phyloP scores from a whole-genome alignment of 30 jellyfish, hydroid and myxozoan species.

The Catostylus mosaicus region DNA sequence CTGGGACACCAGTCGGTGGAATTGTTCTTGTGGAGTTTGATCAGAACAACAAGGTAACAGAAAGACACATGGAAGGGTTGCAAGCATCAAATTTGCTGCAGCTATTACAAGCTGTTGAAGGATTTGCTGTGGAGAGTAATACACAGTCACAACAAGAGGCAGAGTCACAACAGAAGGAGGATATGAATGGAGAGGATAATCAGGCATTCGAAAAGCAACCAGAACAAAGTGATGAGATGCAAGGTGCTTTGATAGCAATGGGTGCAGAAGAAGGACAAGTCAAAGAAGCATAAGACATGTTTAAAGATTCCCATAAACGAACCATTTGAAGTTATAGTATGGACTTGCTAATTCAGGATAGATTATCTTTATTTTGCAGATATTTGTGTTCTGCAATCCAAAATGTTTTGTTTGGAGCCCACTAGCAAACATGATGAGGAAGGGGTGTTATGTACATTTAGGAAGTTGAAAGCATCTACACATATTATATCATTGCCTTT shows the following conservation, averaged over 20 bases:
- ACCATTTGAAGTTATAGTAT: too few relatives aligned
- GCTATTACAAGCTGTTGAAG: conserved; percentile 66
- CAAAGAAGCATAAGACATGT: not conserved
- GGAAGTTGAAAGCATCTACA: too few relatives aligned
- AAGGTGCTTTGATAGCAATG: not conserved
- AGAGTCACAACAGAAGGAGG: not conserved
- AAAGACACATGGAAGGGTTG: conserved; percentile 67
- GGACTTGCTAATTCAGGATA: too few relatives aligned
- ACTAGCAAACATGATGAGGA: too few relatives aligned
- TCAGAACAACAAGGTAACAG: conserved; percentile 61
- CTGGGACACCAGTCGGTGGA: conserved; percentile 64
- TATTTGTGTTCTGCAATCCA: too few relatives aligned
- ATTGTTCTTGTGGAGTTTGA: conserved; percentile 62
- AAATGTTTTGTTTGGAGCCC: too few relatives aligned
- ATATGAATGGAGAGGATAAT: not conserved
- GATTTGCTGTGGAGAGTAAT: conserved; percentile 48
- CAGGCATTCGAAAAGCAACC: not conserved
- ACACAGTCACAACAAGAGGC: not conserved
- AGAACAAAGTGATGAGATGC: not conserved
- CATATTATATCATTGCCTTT: too few relatives aligned
- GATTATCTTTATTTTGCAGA: too few relatives aligned
- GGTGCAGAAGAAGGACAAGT: not conserved
- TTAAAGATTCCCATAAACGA: too few relatives aligned
- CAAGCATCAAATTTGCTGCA: conserved; percentile 67
- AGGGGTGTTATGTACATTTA: too few relatives aligned